phyloP scores from a whole-genome alignment of 2,797 vertebrate species.

The Passerculus sandwichensis region DNA sequence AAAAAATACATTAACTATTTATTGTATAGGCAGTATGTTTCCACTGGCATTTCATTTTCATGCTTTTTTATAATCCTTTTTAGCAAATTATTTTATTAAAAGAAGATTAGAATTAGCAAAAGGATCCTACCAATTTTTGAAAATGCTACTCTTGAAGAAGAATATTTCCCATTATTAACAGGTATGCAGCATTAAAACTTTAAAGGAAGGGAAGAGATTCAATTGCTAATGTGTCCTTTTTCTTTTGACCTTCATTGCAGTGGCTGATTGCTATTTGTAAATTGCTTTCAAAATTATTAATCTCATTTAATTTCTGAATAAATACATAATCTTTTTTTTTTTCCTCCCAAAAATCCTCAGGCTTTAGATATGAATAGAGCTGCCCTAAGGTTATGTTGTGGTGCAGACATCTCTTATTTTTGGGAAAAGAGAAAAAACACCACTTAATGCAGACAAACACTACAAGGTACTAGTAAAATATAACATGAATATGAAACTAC shows the following conservation, averaged over 20 bases:
- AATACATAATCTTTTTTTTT: conserved; percentile 3
- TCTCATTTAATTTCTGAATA: conserved; percentile 61
- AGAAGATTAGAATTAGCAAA: conserved; percentile 65
- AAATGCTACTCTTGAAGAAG: conserved; percentile 67
- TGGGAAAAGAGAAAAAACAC: background rate
- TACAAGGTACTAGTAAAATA: background rate
- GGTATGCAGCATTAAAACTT: conserved; percentile 63
- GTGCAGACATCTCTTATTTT: background rate
- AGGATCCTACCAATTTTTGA: conserved; percentile 65
- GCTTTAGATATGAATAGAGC: background rate
- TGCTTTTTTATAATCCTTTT: conserved; percentile 64
- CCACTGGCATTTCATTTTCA: conserved; percentile 64
- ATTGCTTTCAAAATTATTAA: conserved; percentile 63
- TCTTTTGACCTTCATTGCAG: conserved; percentile 65
- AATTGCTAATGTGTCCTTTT: conserved; percentile 67
- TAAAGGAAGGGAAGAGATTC: conserved; percentile 61
- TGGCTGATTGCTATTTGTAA: conserved; percentile 62
- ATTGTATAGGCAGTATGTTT: conserved; percentile 70
- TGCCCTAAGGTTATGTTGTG: background rate
- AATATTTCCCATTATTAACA: conserved; percentile 64
- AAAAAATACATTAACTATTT: conserved; percentile 83
- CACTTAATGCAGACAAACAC: background rate
- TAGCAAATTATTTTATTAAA: conserved; percentile 75
- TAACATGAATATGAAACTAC: background rate
- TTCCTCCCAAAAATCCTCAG: background rate